These are phyloP conservation scores for Schizaphis graminum DNA, from an alignment of 2,888 invertebrate species.

Conservation along the genomic window DNA sequence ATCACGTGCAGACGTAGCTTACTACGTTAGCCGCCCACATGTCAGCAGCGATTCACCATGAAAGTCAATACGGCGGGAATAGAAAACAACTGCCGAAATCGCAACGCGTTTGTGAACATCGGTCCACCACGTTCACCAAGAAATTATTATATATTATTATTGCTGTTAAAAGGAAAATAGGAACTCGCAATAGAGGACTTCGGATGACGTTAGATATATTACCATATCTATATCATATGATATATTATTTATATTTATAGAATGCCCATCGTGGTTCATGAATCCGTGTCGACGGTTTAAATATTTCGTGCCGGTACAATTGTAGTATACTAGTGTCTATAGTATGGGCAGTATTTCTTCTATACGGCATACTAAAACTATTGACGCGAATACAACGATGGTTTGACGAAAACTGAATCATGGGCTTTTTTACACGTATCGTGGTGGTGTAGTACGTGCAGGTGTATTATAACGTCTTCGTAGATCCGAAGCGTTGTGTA, in stretches of 20 bases:
- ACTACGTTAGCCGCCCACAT: background rate
- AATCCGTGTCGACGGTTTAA: background rate
- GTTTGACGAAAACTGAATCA: constrained; percentile 56
- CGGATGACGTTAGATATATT: background rate
- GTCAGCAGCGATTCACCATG: background rate
- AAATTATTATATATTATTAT: background rate
- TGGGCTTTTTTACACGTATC: constrained; percentile 6
- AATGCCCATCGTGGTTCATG: background rate
- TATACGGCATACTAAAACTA: background rate
- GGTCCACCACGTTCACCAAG: background rate
- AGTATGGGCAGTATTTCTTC: too few relatives aligned
- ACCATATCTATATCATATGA: background rate
- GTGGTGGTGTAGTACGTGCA: background rate
- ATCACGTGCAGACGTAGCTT: background rate
- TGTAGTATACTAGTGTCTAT: too few relatives aligned
- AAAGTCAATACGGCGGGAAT: background rate
- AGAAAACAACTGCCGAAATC: background rate
- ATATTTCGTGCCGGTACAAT: background rate
- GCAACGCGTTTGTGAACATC: background rate
- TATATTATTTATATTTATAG: background rate
- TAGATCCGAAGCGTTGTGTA: background rate
- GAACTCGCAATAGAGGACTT: background rate
- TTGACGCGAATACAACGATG: constrained; percentile 1
- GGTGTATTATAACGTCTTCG: background rate
- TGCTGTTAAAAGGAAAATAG: background rate